Evolutionary conservation across 1,140 invertebrate genomes (phyloP).

Genomic region (Wiebesia pumilae): DNA sequence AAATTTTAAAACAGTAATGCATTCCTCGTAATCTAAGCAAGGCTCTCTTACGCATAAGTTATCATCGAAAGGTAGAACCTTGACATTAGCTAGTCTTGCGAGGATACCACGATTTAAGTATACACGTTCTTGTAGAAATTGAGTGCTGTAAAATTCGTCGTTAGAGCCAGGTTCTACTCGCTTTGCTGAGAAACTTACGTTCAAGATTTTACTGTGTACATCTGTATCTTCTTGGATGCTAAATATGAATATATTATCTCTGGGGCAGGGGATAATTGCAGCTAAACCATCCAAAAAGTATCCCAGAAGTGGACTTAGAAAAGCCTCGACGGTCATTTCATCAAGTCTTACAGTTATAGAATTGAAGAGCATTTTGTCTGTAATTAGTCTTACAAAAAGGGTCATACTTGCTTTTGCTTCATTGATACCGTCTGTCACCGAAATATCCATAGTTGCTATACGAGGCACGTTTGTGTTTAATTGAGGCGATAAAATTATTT

Average conservation of each 20-base stretch:
- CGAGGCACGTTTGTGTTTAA: constrained; percentile 97
- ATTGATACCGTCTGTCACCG: constrained; percentile 94
- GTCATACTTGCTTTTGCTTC: constrained; percentile 93
- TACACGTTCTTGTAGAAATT: constrained; percentile 94
- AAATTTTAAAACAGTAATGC: constrained; percentile 93
- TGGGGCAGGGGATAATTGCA: constrained; percentile 92
- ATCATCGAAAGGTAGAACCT: constrained; percentile 97
- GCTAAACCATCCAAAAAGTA: constrained; percentile 95
- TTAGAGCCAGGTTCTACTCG: constrained; percentile 85
- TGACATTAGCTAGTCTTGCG: constrained; percentile 89
- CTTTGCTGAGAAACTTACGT: constrained; percentile 95
- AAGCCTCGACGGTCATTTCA: constrained; percentile 94
- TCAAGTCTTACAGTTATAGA: constrained; percentile 95
- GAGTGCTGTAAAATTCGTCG: constrained; percentile 87
- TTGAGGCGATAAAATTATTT: constrained; percentile 91
- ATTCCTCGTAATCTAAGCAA: constrained; percentile 96
- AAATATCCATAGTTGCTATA: constrained; percentile 94
- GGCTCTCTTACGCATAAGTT: constrained; percentile 97
- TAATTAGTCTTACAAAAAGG: constrained; percentile 91
- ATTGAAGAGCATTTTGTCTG: constrained; percentile 95
- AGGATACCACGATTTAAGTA: constrained; percentile 92
- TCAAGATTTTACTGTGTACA: constrained; percentile 89
- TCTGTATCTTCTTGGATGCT: constrained; percentile 95
- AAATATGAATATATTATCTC: constrained; percentile 95
- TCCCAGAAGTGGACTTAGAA: constrained; percentile 91